Base-by-base conservation (phyloP, 2,797 vertebrate genomes). In the Sebastes oblongus region DNA sequence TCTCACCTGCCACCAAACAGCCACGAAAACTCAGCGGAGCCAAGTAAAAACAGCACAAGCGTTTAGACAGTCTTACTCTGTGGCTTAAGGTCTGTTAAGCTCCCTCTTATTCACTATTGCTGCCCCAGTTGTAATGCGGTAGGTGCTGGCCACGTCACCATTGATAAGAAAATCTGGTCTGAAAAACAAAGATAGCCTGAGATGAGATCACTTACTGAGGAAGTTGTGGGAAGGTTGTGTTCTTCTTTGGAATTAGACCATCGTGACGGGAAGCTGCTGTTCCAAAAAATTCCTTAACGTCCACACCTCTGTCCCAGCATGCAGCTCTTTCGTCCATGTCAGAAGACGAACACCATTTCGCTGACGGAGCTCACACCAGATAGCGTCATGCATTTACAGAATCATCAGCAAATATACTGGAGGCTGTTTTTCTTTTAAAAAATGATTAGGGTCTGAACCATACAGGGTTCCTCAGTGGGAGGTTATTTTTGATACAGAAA, bases 171-270 rank as follows among this genome's bases (percentile, higher is more conserved):
- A 83, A 75, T 80, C 76, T 83, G 66, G 67, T 87, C 67, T 75
- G 54, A 82, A 81, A 82, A 91, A 78, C 39, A 84, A 22, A 77
- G 69, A 85, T 72, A 80, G 39, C 70, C 42, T 0, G 72, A 77
- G 66, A 85, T 89, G 82, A 90, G 82, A 69, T 88, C 82, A 90
- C 64, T 78, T 88, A 68, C 42, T n/a, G 64, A 30, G 68, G 25
- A 79, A 56, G 54, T 58, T 75, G 79, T 78, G 82, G 81, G 81
- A 89, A 88, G 82, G 29, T 29, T 82, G 72, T 84, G 82, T 75
- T 88, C 74, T 79, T 88, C 62, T 78, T 72, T 68, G 72, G 78
- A 86, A 83, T 77, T 78, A 75, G 46, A 72, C 55, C 64, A 60
- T 77, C 32, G 4, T 84, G 88, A 88, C 59, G 61, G 36, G 62